Conservation (phyloP, 2,797 vertebrate species). For the Hybognathus amarus region DNA sequence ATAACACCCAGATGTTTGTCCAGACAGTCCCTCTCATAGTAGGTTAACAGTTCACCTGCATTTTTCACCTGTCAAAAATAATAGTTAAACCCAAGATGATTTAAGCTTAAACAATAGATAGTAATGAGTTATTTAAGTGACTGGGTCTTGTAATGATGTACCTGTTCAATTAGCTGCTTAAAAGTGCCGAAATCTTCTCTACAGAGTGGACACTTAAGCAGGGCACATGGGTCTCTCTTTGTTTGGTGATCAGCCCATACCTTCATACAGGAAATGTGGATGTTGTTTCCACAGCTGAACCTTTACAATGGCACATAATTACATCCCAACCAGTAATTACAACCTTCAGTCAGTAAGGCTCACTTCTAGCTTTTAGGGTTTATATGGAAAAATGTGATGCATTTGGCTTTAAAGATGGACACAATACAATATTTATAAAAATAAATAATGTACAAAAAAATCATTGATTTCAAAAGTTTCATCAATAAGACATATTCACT, state of each 20-base stretch:
- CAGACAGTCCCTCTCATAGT: constrained; percentile 71
- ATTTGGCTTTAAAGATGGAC: neutral
- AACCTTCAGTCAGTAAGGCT: neutral
- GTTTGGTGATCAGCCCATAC: constrained; percentile 74
- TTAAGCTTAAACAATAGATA: neutral
- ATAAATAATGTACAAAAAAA: neutral
- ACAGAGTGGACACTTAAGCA: constrained; percentile 77
- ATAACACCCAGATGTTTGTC: constrained; percentile 77
- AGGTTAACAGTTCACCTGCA: constrained; percentile 64
- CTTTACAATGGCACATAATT: constrained; percentile 60
- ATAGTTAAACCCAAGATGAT: neutral
- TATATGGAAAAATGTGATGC: neutral
- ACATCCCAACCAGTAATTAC: neutral
- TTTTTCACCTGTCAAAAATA: constrained; percentile 69
- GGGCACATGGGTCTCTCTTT: constrained; percentile 46
- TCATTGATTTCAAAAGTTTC: neutral
- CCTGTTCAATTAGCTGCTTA: constrained; percentile 70
- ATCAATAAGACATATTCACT: neutral
- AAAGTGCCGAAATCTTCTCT: constrained; percentile 71
- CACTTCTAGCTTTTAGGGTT: neutral
- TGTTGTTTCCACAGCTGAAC: constrained; percentile 78
- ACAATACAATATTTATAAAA: neutral
- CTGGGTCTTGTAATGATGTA: neutral
- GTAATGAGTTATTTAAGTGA: neutral
- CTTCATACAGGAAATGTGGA: constrained; percentile 80